Conservation (phyloP, 2,888 invertebrate genomes). For the Caenorhabditis plicata region DNA sequence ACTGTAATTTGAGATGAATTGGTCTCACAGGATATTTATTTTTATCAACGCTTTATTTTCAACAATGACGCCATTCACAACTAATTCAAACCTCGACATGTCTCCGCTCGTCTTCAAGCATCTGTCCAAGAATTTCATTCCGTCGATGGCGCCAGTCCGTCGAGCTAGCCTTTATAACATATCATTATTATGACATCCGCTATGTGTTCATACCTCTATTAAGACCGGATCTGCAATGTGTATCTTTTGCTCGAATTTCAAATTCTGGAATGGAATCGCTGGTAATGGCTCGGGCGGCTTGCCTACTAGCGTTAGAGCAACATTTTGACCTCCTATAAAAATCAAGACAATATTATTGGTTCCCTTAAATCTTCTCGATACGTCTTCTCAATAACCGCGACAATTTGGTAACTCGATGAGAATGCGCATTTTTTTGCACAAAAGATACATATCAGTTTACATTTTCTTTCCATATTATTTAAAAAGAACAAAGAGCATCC, state of each 20-base stretch:
- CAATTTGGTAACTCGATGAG: too few species aligned
- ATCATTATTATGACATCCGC: not conserved
- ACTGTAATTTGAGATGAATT: too few species aligned
- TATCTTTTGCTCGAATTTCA: constrained; percentile 28
- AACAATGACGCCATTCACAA: not conserved
- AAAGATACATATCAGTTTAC: too few species aligned
- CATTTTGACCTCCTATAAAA: constrained; percentile 56
- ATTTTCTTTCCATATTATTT: not conserved
- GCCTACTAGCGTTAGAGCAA: constrained; percentile 59
- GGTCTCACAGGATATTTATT: not conserved
- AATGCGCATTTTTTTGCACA: too few species aligned
- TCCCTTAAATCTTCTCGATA: not conserved
- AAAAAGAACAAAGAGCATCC: not conserved
- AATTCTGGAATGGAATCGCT: not conserved
- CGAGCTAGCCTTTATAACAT: constrained; percentile 77
- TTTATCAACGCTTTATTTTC: not conserved
- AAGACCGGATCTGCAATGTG: constrained; percentile 32
- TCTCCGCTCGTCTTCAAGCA: constrained; percentile 72
- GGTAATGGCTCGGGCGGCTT: constrained; percentile 49
- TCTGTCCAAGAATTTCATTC: constrained; percentile 81
- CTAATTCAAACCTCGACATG: constrained; percentile 49
- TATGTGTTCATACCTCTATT: constrained; percentile 15
- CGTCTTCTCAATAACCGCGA: not conserved
- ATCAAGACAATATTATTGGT: too few species aligned
- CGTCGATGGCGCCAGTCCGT: constrained; percentile 77